Percentiles rank a stretch among this genome's conserved stretches.
phyloP scores from a whole-genome alignment of 2,797 vertebrate species.

The Danio aesculapii region DNA sequence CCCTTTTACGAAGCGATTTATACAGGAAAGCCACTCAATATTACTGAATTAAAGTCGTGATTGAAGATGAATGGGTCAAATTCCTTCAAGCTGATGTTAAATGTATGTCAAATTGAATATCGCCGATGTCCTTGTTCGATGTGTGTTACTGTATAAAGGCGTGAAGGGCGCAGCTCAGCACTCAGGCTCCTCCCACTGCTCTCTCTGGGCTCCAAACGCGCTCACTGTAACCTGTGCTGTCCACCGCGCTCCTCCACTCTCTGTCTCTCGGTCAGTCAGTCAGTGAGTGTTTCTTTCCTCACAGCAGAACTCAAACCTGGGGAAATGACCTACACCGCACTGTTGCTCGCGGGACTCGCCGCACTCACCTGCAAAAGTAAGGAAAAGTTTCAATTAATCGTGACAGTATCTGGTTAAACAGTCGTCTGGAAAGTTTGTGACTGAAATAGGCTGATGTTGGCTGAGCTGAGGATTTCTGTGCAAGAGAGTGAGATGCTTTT shows the following conservation, averaged over 20 bases:
- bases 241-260: neutral
- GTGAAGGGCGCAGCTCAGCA: constrained; percentile 10
- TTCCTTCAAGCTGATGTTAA: neutral
- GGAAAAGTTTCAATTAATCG: constrained; percentile 19
- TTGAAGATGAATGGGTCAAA: constrained; percentile 10
- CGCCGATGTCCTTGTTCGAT: neutral
- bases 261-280: neutral
- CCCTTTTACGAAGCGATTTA: neutral
- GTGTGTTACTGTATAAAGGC: neutral
- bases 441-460: neutral
- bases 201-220: neutral
- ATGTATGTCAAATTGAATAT: neutral
- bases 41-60: neutral
- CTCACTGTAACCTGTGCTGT: constrained; percentile 24
- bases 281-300: too few relatives aligned
- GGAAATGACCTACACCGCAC: constrained; percentile 38
- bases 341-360: constrained; percentile 35
- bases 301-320: neutral
- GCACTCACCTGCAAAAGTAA: constrained; percentile 44
- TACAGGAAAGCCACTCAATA: neutral
- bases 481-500: neutral
- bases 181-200: neutral
- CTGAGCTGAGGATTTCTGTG: neutral
- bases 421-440: neutral
- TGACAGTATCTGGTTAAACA: neutral